Evolutionary conservation across 2,888 invertebrate genomes (phyloP).

Genomic region (Eupithecia pulchellata): DNA sequence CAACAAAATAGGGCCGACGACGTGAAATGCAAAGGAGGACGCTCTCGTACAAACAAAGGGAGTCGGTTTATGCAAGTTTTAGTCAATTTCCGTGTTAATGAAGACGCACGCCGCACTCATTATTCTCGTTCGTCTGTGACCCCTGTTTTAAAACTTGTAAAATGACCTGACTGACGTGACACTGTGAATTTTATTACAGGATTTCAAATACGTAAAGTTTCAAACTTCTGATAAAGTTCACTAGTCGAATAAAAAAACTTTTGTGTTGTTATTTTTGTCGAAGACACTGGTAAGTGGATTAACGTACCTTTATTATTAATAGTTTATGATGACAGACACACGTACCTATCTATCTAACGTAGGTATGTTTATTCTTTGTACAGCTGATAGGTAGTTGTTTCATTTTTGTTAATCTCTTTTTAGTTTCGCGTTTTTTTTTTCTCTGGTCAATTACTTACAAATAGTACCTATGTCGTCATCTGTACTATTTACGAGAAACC

Average conservation of each 20-base stretch:
- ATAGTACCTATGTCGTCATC: not conserved
- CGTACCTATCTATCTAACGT: not conserved
- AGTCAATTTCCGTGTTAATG: conserved; percentile 47
- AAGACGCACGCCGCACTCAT: conserved; percentile 65
- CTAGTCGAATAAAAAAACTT: conserved; percentile 16
- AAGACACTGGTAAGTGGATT: conserved; percentile 27
- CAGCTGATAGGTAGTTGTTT: conserved; percentile 33
- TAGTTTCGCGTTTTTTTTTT: conserved; percentile 9
- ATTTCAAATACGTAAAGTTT: conserved; percentile 16
- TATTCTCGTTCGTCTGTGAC: conserved; percentile 61
- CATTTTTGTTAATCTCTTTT: not conserved
- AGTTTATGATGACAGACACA: not conserved
- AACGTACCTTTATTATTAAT: not conserved
- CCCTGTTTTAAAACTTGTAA: conserved; percentile 59
- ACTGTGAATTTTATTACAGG: conserved; percentile 52
- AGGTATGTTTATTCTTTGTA: conserved; percentile 34
- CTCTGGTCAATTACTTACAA: not conserved
- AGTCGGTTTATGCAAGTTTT: conserved; percentile 64
- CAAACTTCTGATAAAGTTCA: conserved; percentile 13
- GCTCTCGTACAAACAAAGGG: conserved; percentile 81
- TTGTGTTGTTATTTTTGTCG: conserved; percentile 26
- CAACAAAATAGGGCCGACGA: conserved; percentile 64
- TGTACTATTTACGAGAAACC: not conserved
- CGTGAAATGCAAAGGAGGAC: conserved; percentile 84
- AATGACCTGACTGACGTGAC: conserved; percentile 66